Evolutionary conservation across 2,888 invertebrate genomes (phyloP), one percentile per base, ranked within the genome.

Genomic region (Sminthurides aquaticus): DNA sequence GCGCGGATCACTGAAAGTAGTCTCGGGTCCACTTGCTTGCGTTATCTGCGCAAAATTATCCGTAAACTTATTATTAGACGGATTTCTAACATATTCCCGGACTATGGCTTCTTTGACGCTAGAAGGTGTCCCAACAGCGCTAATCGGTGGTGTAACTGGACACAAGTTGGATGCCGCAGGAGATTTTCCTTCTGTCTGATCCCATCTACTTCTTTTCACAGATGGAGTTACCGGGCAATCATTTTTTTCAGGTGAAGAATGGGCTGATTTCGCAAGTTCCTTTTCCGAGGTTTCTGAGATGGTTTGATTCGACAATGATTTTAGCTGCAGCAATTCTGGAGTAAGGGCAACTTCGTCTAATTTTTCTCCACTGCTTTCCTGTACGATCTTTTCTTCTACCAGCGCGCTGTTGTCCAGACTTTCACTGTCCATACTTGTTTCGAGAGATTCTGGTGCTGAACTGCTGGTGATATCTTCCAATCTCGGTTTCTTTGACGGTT

Each of bases 81-180:
- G 71, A 34, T 68, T 69, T 1, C 68, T 60, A 0, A 71, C 66
- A 57, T 71, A 71, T 43, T 73, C 73, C 8, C 70, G 56, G 5
- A 73, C 67, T 15, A 71, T 68, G 2, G 69, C 69, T 52, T 67
- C 69, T 24, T 52, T 54, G n/a, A n/a, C n/a, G n/a, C n/a, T n/a
- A n/a, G n/a, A n/a, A n/a, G n/a, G n/a, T n/a, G n/a, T n/a, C n/a
- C n/a, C n/a, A n/a, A n/a, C n/a, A n/a, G n/a, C n/a, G n/a, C n/a
- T n/a, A 15, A 29, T 43, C 43, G 34, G 8, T 43, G 43, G 25
- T 1, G 58, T 28, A 8, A 58, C 1, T n/a, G n/a, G n/a, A n/a
- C n/a, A n/a, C n/a, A n/a, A n/a, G n/a, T n/a, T n/a, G 27, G 26
- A 24, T 3, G 54, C 2, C 3, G 28, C 20, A 34, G 28, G 3